Base-by-base conservation (phyloP, 2,888 invertebrate species). In the Venusia cambrica region DNA sequence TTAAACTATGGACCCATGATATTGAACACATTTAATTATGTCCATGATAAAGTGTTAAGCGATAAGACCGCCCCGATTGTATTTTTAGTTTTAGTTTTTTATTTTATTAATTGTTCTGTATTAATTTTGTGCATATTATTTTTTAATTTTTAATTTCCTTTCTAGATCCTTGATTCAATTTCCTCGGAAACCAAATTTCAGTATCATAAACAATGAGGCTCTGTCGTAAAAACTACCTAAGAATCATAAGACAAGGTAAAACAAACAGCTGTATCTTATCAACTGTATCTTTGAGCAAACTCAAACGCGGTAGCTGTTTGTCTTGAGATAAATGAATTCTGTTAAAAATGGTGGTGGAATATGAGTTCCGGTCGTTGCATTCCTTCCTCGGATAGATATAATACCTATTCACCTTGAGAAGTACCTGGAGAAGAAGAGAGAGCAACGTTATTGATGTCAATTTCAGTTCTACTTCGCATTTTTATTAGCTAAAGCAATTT, bases 381-480 rank as follows among this genome's bases (percentile, higher is more conserved):
- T 75, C 73, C 71, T 67, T 78, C 73, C 75, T 76, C 73, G 73
- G 66, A 77, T 80, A 77, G 73, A 81, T 66, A 73, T 73, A 81
- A 79, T 79, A 84, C 84, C 84, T 83, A 84, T 84, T 85, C 83
- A 85, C 83, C 83, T 84, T 84, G 84, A 83, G 84, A 85, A 85
- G 84, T 85, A 85, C 84, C 84, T 85, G 84, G 66, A 81, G 73
- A 84, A 85, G 78, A 84, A 85, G 79, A 84, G 78, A 85, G 73
- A 68, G 58, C 63, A 69, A 63, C 64, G 73, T 85, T 84, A 83
- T 75, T 79, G 58, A 71, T 24, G 33, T 20, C 11, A 26, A 13
- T 29, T 28, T 26, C 30, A 36, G 19, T 39, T 38, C 39, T 39
- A 39, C 1, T 19, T 15, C 16, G 30, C 25, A 22, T 6, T 31